Conservation (phyloP, 92 coral and sea anemone genomes). For the Bergia puertoricense region DNA sequence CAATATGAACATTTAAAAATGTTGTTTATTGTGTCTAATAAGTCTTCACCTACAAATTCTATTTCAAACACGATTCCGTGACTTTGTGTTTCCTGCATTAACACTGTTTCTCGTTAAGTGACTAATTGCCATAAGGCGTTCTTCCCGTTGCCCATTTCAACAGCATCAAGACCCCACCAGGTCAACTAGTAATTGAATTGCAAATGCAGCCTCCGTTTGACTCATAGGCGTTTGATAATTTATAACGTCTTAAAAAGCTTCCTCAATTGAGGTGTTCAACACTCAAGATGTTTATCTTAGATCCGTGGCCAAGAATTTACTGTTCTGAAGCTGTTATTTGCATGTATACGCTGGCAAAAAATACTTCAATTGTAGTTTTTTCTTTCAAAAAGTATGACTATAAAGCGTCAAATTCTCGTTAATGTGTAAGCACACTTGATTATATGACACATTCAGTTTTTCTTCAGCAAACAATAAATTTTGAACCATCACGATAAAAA, state of each 20-base stretch:
- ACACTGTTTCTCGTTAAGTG: background rate
- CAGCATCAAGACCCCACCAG: background rate
- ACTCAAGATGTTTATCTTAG: slow-evolving; percentile 19
- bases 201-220: background rate
- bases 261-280: background rate
- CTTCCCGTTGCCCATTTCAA: background rate
- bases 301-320: background rate
- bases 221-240: background rate
- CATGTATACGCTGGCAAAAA: background rate
- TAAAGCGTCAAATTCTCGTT: background rate
- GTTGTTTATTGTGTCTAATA: background rate
- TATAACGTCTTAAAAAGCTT: background rate
- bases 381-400: too few relatives aligned
- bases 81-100: slow-evolving; percentile 14
- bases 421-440: background rate
- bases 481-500: background rate
- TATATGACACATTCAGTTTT: background rate
- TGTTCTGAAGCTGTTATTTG: background rate
- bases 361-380: background rate
- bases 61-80: slow-evolving; percentile 26
- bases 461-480: background rate
- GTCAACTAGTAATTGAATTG: background rate
- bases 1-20: background rate
- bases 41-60: background rate
- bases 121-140: background rate